These are phyloP conservation scores for Globicephala melas DNA, from an alignment of 2,113 vertebrate genomes.

Conservation along the genomic window DNA sequence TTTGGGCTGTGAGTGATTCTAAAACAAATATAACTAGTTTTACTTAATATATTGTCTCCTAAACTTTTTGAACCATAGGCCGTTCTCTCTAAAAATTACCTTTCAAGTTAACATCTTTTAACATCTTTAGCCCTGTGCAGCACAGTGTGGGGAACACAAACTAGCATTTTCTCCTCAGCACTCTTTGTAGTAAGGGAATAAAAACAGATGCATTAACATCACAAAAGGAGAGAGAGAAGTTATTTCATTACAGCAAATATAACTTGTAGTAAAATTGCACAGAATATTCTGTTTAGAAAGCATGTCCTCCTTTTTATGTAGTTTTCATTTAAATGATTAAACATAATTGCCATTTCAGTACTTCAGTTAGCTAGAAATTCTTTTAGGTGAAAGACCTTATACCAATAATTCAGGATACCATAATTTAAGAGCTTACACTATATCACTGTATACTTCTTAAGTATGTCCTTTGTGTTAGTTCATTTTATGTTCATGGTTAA, in stretches of 20 bases:
- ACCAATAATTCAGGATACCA: neutral
- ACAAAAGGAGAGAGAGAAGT: neutral
- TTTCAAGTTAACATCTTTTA: neutral
- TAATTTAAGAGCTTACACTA: neutral
- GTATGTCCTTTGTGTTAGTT: neutral
- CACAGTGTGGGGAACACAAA: neutral
- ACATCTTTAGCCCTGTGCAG: neutral
- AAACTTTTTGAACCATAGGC: neutral
- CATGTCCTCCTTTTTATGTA: neutral
- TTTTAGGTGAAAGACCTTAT: neutral
- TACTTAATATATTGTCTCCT: neutral
- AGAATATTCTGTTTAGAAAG: neutral
- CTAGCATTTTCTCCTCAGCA: neutral
- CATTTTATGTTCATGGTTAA: constrained; percentile 37
- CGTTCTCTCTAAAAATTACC: neutral
- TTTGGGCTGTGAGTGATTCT: neutral
- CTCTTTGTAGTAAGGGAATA: neutral
- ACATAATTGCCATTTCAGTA: neutral
- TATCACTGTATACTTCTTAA: neutral
- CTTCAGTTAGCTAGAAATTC: neutral
- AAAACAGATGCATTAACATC: neutral
- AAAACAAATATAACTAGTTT: neutral
- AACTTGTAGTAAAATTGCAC: neutral
- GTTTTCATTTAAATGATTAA: constrained; percentile 16
- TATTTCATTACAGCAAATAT: neutral